These are phyloP conservation scores for Tenthredo notha DNA, from an alignment of 2,888 invertebrate genomes.

Conservation along the genomic window DNA sequence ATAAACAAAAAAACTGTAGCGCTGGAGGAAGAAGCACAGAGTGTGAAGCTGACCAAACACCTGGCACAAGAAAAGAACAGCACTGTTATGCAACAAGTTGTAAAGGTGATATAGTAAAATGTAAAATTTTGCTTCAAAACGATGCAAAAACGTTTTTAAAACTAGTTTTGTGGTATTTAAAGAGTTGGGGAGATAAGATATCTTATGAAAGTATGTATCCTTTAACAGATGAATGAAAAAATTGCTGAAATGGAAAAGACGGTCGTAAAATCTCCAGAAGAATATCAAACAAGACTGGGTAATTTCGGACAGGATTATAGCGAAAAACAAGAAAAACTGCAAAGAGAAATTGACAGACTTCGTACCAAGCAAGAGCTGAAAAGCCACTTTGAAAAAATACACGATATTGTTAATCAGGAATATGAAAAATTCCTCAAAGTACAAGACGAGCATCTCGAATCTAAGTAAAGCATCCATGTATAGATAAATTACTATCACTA, in stretches of 20 bases:
- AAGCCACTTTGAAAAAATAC: conserved; percentile 58
- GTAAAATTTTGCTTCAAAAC: neutral
- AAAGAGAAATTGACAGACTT: conserved; percentile 60
- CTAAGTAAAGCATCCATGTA: conserved; percentile 58
- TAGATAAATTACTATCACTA: too few species aligned
- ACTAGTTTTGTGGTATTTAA: neutral
- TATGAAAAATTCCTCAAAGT: conserved; percentile 59
- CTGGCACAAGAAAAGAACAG: conserved; percentile 53
- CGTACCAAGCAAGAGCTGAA: conserved; percentile 63
- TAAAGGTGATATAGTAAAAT: conserved; percentile 59
- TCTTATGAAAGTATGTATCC: neutral
- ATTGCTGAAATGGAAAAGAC: conserved; percentile 62
- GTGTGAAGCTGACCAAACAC: conserved; percentile 57
- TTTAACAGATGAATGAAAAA: conserved; percentile 59
- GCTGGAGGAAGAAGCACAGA: conserved; percentile 50
- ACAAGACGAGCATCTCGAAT: conserved; percentile 54
- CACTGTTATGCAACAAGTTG: conserved; percentile 57
- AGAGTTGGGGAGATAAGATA: neutral
- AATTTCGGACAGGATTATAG: conserved; percentile 61
- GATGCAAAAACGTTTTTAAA: neutral
- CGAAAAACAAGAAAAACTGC: conserved; percentile 60
- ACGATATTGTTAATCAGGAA: conserved; percentile 59
- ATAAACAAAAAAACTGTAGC: conserved; percentile 54
- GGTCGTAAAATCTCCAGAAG: conserved; percentile 66
- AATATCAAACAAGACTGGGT: conserved; percentile 58